Conservation (phyloP, 2,113 vertebrate species). For the Pelusios castaneus region DNA sequence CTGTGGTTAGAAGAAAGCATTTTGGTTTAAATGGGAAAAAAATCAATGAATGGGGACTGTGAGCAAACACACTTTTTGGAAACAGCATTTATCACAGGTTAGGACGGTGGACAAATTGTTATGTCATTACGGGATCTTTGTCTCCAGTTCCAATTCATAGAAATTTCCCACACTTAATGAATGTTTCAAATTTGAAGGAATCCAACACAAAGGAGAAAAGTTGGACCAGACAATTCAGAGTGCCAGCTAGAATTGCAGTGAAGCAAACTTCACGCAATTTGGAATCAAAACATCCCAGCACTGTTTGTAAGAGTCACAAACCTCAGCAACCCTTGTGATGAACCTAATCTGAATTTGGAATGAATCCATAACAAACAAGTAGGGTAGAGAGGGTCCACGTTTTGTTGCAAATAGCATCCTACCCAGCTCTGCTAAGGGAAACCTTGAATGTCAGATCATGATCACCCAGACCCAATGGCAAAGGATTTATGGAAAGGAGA, state of each 20-base stretch:
- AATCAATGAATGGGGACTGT: not conserved
- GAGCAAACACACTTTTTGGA: not conserved
- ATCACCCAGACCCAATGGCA: not conserved
- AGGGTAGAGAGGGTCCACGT: not conserved
- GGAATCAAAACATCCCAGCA: not conserved
- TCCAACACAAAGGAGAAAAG: not conserved
- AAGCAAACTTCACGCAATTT: not conserved
- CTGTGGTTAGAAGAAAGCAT: not conserved
- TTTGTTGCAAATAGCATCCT: not conserved
- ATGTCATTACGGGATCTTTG: not conserved
- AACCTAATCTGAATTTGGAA: not conserved
- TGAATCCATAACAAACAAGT: accelerated
- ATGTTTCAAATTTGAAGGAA: not conserved
- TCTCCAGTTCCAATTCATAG: not conserved
- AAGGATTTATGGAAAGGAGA: not conserved
- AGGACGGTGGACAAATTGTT: not conserved
- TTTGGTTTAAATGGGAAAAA: not conserved
- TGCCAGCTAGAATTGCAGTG: not conserved
- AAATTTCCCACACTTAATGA: not conserved
- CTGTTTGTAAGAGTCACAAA: not conserved
- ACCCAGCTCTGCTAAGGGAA: not conserved
- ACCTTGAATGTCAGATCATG: not conserved
- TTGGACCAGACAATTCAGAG: not conserved
- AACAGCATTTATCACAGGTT: not conserved
- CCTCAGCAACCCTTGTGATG: not conserved